Percentiles rank a stretch among this genome's conserved stretches.
Conservation (phyloP, 2,888 invertebrate species). For the Taphrorychus bicolor region DNA sequence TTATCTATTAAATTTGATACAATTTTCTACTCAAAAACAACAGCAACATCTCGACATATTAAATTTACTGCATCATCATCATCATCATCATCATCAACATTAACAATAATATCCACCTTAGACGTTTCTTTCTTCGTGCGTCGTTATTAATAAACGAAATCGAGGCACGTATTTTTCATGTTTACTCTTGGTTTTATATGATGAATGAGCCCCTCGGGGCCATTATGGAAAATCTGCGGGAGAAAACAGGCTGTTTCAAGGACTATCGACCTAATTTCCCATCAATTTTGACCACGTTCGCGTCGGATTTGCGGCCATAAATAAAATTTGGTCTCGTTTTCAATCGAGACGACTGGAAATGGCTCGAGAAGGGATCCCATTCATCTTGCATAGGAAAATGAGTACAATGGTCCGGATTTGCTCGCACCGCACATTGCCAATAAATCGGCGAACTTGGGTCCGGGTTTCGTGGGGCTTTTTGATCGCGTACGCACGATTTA, state of each 20-base stretch:
- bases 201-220: background rate
- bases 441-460: conserved; percentile 24
- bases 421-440: conserved; percentile 19
- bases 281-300: conserved; percentile 37
- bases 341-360: conserved; percentile 34
- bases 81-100: too few species aligned
- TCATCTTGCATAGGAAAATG: conserved; percentile 38
- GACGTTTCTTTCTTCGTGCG: background rate
- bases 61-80: too few species aligned
- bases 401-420: conserved; percentile 37
- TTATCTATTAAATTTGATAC: too few species aligned
- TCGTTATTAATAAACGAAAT: background rate
- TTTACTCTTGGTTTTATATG: background rate
- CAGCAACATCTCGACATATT: too few species aligned
- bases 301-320: conserved; percentile 30
- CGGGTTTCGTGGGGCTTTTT: conserved; percentile 6
- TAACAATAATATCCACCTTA: too few species aligned
- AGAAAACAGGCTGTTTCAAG: conserved; percentile 25
- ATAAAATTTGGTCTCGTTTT: conserved; percentile 38
- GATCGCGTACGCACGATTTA: conserved; percentile 14
- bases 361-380: conserved; percentile 31
- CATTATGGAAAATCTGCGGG: conserved; percentile 12
- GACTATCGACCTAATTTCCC: conserved; percentile 31
- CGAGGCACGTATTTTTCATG: background rate
- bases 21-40: too few species aligned